These are phyloP conservation scores for Coelogynopora nodosa DNA, from an alignment of 2,888 invertebrate species.

Conservation along the genomic window DNA sequence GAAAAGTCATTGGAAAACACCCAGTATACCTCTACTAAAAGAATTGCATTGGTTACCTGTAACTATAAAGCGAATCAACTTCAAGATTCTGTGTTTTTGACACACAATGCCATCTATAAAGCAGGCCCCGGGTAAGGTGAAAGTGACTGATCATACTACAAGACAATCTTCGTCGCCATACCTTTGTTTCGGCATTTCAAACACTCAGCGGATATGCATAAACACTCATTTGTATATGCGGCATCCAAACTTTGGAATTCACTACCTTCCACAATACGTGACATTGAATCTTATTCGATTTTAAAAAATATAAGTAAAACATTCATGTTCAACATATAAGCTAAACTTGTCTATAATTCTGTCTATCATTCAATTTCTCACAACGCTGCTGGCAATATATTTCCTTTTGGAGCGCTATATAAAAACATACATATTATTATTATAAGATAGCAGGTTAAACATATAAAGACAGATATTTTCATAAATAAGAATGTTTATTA, in stretches of 20 bases:
- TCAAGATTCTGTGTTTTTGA: conserved; percentile 22
- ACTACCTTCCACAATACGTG: not conserved
- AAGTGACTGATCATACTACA: conserved; percentile 19
- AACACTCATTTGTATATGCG: not conserved
- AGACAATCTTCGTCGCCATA: conserved; percentile 16
- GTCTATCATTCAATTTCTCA: not conserved
- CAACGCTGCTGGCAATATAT: not conserved
- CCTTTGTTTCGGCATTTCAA: conserved; percentile 8
- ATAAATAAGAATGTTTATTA: too few relatives aligned
- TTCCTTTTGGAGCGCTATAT: too few relatives aligned
- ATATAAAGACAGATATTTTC: too few relatives aligned
- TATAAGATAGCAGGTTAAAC: too few relatives aligned
- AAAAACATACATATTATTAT: too few relatives aligned
- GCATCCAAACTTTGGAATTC: conserved; percentile 13
- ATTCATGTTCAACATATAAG: not conserved
- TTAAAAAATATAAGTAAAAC: not conserved
- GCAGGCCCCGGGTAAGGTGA: conserved; percentile 4
- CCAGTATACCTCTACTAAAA: conserved; percentile 31
- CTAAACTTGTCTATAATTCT: not conserved
- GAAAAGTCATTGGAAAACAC: conserved; percentile 11
- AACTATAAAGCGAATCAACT: conserved; percentile 31
- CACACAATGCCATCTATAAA: conserved; percentile 13
- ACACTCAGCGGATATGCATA: not conserved
- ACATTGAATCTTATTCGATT: not conserved
- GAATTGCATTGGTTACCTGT: conserved; percentile 17